These are phyloP conservation scores for Drosophila lacertosa DNA, from an alignment of 1,140 invertebrate genomes.

Conservation along the genomic window DNA sequence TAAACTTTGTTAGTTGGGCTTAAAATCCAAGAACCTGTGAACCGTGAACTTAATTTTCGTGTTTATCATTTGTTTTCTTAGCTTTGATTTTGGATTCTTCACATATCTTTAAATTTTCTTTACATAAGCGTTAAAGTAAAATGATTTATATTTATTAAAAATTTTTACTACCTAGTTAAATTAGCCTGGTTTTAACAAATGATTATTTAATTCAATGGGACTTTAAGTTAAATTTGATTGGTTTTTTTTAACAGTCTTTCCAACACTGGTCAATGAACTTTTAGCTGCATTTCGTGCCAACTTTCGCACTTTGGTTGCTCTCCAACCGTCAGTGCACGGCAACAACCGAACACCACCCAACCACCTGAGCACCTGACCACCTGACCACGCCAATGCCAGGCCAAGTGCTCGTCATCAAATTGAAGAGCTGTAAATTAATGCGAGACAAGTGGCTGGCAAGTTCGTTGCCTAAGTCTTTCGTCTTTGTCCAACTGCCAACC, in stretches of 20 bases:
- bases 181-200: too few relatives aligned
- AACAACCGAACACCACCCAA: constrained; percentile 6
- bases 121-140: too few relatives aligned
- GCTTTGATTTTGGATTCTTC: too few relatives aligned
- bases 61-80: too few relatives aligned
- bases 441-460: constrained; percentile 37
- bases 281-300: constrained; percentile 6
- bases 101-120: too few relatives aligned
- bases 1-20: background rate
- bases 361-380: background rate
- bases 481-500: constrained; percentile 37
- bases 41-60: too few relatives aligned
- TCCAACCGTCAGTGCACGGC: constrained; percentile 14
- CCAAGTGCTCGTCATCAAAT: constrained; percentile 39
- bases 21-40: too few relatives aligned
- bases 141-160: too few relatives aligned
- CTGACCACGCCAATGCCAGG: constrained; percentile 5
- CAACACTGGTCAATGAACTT: constrained; percentile 14
- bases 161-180: too few relatives aligned
- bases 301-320: constrained; percentile 34
- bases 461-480: constrained; percentile 80
- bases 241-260: background rate
- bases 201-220: too few relatives aligned
- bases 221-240: background rate
- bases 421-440: constrained; percentile 26